Percentiles rank a stretch among this genome's conserved stretches.
Conservation (phyloP, 1,140 invertebrate genomes). For the Penaeus chinensis region DNA sequence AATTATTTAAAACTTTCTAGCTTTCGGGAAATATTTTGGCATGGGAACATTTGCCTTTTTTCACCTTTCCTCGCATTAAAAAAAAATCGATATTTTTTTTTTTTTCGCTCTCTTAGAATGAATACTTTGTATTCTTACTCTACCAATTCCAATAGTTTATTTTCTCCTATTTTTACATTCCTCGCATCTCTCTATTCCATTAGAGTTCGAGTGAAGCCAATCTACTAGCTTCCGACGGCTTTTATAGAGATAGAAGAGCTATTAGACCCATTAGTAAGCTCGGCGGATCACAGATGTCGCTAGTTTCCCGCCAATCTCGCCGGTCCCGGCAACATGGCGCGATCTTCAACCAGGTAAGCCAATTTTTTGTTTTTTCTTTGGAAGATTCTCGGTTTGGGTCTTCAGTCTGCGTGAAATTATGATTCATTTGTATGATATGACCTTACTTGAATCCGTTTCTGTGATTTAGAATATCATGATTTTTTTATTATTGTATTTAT, state of each 20-base stretch:
- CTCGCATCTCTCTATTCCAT: conserved; percentile 68
- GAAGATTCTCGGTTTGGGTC: neutral
- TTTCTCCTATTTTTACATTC: neutral
- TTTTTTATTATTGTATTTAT: too few relatives aligned
- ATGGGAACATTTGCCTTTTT: too few relatives aligned
- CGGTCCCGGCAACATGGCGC: conserved; percentile 56
- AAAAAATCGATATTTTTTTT: too few relatives aligned
- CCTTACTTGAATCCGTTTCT: too few relatives aligned
- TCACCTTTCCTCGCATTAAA: too few relatives aligned
- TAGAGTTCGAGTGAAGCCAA: conserved; percentile 78
- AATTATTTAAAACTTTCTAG: too few relatives aligned
- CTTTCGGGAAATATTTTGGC: too few relatives aligned
- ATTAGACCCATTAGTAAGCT: conserved; percentile 26
- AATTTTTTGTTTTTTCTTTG: neutral
- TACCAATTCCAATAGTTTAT: too few relatives aligned
- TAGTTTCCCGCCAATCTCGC: conserved; percentile 46
- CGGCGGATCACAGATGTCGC: conserved; percentile 50
- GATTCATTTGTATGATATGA: too few relatives aligned
- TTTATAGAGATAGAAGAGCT: conserved; percentile 38
- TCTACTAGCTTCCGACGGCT: conserved; percentile 73
- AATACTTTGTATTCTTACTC: too few relatives aligned
- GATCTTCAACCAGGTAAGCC: conserved; percentile 62
- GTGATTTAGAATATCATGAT: too few relatives aligned
- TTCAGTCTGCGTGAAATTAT: neutral
- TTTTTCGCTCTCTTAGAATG: too few relatives aligned